Evolutionary conservation across 1,140 invertebrate genomes (phyloP), one percentile per base, ranked within the genome.

Genomic region (Agrypnia vestita): DNA sequence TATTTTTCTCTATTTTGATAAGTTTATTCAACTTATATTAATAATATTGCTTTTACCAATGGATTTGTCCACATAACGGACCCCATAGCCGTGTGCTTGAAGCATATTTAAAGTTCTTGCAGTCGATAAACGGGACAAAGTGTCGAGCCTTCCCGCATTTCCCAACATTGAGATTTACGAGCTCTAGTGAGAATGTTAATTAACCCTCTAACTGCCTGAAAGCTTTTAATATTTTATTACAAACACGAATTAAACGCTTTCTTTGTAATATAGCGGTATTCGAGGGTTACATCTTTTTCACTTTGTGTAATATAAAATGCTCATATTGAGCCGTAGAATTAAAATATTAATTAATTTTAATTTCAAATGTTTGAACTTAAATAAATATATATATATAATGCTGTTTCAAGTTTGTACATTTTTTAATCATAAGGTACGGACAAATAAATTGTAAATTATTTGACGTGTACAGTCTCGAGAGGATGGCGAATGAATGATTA

Each of bases 401-500:
- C n/a, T 64, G 74, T 76, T 76, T 76, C 55, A 61, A 76, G 43
- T 62, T 76, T 76, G 74, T 76, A 76, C 61, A 76, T 76, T 61
- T 73, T 64, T 76, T 76, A 62, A 76, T 25, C 12, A 21, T 74
- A 59, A 74, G 72, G 43, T 71, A 74, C n/a, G 35, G 51, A 74
- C 72, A 74, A 56, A 74, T 55, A 73, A 51, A 71, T 71, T 71
- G 67, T 71, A 71, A 71, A 71, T 71, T 71, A 51, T 71, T 71
- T 71, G 62, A 67, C 13, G 15, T 46, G 64, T 71, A 51, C 9
- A 49, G 49, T 49, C 61, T 64, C 46, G 43, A 13, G 47, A 47
- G 15, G 21, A 69, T 19, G 19, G 67, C 44, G 25, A 51, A 21
- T 15, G 64, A 69, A 47, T n/a, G 46, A 49, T 46, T 43, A 17